These are phyloP conservation scores for Cantharis rufa DNA, from an alignment of 2,888 invertebrate genomes.

Conservation along the genomic window DNA sequence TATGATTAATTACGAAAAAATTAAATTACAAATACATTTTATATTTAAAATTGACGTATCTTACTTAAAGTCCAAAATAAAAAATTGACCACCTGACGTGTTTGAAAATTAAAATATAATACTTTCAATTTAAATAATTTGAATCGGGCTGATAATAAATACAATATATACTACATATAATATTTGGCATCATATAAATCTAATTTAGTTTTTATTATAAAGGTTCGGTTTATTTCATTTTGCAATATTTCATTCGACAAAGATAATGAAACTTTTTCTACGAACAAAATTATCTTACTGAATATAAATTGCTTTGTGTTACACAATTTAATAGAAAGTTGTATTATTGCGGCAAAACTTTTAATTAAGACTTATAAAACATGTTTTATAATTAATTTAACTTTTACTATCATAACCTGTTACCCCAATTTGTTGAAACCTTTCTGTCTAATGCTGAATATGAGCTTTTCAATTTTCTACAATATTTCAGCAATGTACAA, in stretches of 20 bases:
- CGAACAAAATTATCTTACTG: conserved; percentile 7
- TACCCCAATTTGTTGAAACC: not conserved
- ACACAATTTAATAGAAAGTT: conserved; percentile 11
- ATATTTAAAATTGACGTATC: too few relatives aligned
- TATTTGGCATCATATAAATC: not conserved
- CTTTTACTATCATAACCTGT: not conserved
- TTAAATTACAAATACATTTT: not conserved
- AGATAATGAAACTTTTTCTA: conserved; percentile 19
- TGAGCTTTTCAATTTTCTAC: not conserved
- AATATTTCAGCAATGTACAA: not conserved
- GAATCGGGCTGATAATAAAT: not conserved
- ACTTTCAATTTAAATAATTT: not conserved
- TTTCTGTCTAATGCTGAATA: not conserved
- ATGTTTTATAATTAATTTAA: conserved; percentile 17
- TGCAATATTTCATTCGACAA: conserved; percentile 9
- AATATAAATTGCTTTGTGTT: conserved; percentile 9
- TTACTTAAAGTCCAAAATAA: not conserved
- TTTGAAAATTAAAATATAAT: not conserved
- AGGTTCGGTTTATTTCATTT: not conserved
- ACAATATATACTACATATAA: not conserved
- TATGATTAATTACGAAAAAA: not conserved
- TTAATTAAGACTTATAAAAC: conserved; percentile 15
- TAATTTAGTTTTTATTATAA: not conserved
- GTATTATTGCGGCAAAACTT: conserved; percentile 13
- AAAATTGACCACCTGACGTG: not conserved